These are phyloP conservation scores for Diglossa cyanea DNA, from an alignment of 2,797 vertebrate genomes.

Conservation along the genomic window DNA sequence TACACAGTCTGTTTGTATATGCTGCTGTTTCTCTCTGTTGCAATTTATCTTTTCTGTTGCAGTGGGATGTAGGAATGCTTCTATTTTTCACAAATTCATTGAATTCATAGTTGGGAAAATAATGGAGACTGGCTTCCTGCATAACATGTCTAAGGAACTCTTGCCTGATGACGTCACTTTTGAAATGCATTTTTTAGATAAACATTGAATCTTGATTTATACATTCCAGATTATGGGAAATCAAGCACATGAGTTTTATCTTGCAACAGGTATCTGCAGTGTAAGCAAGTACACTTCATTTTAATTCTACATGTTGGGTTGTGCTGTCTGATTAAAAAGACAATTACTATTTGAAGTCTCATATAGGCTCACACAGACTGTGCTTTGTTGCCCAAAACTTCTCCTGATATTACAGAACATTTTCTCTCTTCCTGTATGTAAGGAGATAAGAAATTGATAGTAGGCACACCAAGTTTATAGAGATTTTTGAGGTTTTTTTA, in stretches of 20 bases:
- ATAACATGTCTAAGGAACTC: neutral
- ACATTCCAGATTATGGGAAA: neutral
- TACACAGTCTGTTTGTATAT: neutral
- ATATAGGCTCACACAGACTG: neutral
- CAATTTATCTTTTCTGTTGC: neutral
- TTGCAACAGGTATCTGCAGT: neutral
- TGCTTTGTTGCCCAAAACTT: neutral
- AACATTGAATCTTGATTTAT: neutral
- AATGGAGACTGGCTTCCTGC: neutral
- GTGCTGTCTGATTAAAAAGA: neutral
- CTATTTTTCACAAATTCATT: neutral
- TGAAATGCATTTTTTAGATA: neutral
- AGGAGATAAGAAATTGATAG: neutral
- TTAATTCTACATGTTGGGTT: neutral
- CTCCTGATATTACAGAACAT: neutral
- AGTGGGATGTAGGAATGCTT: neutral
- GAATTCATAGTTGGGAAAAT: neutral
- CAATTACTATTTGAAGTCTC: neutral
- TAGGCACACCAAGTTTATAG: neutral
- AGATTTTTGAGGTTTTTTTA: no score
- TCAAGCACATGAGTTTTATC: neutral
- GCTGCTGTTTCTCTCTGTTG: neutral
- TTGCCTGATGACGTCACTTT: neutral
- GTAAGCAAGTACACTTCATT: neutral
- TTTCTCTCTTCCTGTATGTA: neutral